Base-by-base conservation (phyloP, 2,113 vertebrate species). In the Pitta sordida region DNA sequence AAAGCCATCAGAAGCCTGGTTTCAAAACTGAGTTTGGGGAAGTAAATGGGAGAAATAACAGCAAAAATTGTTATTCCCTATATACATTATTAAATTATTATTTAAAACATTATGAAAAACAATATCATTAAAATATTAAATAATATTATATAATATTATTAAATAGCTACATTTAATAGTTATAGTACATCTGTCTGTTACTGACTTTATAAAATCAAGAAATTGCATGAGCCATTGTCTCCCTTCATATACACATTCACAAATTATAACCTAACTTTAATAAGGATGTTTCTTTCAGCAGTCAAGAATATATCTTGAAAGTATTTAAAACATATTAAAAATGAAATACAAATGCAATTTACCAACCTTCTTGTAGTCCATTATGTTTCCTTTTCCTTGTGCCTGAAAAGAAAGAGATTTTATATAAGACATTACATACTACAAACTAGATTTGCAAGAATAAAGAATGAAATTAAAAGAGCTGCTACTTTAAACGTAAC, bases 361-460 rank as follows among this genome's bases (percentile, higher is more conserved):
- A 95, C 98, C 92, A 94, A 99, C 99, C 98, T 99, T 98, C 53
- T 98, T 96, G 83, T 98, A 99, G 97, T 99, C 98, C 80, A 97
- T 75, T 65, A 98, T 93, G 89, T 97, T 98, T 91, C 98, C 98
- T 88, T 97, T 97, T 74, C 97, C 97, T 97, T 98, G 98, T 71
- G 97, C 98, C 99, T 99, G 78, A 97, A 71, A 94, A 97, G 79
- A 95, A 76, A 92, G 20, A 89, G 53, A 80, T 86, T 58, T 86
- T 84, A 75, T 83, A 34, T 92, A 91, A 90, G 88, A 64, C 32
- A 63, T 21, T 53, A 76, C 23, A 76, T 69, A 81, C 53, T 67
- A 90, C 64, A 82, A 89, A 83, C 44, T 29, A 78, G 37, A 84
- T 43, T 21, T 78, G 24, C 39, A 85, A 64, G 64, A 94, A 89